These are phyloP conservation scores for Mionectes macconnelli DNA, from an alignment of 2,113 vertebrate species.

Conservation along the genomic window DNA sequence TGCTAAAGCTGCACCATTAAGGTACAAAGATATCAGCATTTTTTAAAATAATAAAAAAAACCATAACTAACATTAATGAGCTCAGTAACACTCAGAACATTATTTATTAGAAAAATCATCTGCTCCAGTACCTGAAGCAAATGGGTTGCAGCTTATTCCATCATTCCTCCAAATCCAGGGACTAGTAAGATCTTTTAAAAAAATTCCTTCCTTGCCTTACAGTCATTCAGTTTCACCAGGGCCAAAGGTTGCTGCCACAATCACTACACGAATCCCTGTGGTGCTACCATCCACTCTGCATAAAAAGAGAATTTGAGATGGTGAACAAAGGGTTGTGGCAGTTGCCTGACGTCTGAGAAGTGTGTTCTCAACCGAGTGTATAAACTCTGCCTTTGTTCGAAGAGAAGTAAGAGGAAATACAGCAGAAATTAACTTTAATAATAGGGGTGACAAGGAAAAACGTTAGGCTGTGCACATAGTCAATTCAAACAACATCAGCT, in stretches of 20 bases:
- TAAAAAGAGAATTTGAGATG: rapidly evolving
- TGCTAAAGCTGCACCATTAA: background rate
- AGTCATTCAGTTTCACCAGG: background rate
- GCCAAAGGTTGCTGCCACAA: background rate
- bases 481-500: background rate
- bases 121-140: background rate
- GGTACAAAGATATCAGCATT: background rate
- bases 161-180: background rate
- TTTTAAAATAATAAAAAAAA: background rate
- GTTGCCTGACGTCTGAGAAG: background rate
- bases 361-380: background rate
- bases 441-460: background rate
- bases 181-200: background rate
- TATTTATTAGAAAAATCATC: background rate
- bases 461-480: rapidly evolving
- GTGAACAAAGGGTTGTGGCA: background rate
- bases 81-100: background rate
- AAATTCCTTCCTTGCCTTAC: background rate
- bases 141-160: background rate
- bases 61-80: background rate
- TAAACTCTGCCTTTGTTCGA: background rate
- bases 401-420: background rate
- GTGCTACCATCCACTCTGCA: no score
- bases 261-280: background rate
- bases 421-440: background rate